These are phyloP conservation scores for Ophthalmolycus amberensis DNA, from an alignment of 2,113 vertebrate genomes.

Conservation along the genomic window DNA sequence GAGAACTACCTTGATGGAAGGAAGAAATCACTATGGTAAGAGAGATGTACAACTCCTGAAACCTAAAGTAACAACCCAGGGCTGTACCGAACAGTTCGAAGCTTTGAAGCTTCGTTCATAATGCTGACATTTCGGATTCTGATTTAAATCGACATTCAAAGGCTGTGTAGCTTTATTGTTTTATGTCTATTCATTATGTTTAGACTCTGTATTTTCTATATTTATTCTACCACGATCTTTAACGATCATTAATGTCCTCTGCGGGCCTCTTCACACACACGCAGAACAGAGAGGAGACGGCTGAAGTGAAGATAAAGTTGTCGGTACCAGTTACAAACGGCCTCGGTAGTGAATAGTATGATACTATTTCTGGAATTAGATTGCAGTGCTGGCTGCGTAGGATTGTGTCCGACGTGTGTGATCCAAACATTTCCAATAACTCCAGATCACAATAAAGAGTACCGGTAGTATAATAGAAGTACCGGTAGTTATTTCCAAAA, in stretches of 20 bases:
- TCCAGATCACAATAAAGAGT: not conserved
- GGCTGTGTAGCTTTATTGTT: not conserved
- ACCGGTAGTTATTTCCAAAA: not conserved
- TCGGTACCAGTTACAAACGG: not conserved
- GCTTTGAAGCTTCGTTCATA: not conserved
- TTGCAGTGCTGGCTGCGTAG: too few relatives aligned
- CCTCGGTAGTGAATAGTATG: not conserved
- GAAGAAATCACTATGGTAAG: constrained; percentile 95
- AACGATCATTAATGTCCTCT: too few relatives aligned
- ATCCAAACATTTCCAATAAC: too few relatives aligned
- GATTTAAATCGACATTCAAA: not conserved
- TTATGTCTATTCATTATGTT: not conserved
- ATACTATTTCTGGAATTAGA: not conserved
- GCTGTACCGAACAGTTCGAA: not conserved
- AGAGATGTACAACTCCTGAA: constrained; percentile 1
- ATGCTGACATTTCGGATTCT: not conserved
- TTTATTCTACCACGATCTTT: too few relatives aligned
- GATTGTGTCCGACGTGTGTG: not conserved
- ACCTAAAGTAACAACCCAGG: not conserved
- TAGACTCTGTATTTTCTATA: not conserved
- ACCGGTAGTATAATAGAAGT: too few relatives aligned
- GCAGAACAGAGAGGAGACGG: not conserved
- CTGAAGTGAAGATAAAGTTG: not conserved
- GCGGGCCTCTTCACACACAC: not conserved
- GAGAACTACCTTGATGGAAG: constrained; percentile 93